A percentile compares a stretch with the other conserved stretches of the same genome.
Evolutionary conservation across 1,140 invertebrate genomes (phyloP).

Genomic region (Pseudomyrmex concolor): DNA sequence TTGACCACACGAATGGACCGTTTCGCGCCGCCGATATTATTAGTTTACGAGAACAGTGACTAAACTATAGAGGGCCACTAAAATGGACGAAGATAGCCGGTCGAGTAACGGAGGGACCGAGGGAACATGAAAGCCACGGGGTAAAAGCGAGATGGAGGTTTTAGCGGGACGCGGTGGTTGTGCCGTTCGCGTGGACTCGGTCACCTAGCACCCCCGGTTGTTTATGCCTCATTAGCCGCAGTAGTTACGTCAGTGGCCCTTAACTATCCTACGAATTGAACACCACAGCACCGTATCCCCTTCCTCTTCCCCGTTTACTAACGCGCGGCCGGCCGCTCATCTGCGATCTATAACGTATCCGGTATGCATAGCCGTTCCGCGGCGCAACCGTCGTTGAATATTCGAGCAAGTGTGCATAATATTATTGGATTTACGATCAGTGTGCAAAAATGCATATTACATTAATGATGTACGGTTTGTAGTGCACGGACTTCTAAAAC

Average conservation of each 20-base stretch:
- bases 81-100: conserved; percentile 68
- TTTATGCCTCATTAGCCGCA: conserved; percentile 80
- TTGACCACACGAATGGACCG: conserved; percentile 73
- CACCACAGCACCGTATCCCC: conserved; percentile 54
- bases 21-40: conserved; percentile 74
- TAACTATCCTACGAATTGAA: conserved; percentile 78
- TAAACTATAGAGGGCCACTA: conserved; percentile 76
- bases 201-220: conserved; percentile 71
- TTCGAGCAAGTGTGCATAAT: conserved; percentile 45
- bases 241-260: conserved; percentile 77
- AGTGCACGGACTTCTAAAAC: background rate
- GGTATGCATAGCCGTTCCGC: conserved; percentile 46
- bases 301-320: conserved; percentile 31
- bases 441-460: conserved; percentile 53
- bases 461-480: conserved; percentile 39
- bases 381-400: conserved; percentile 55
- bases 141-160: conserved; percentile 16
- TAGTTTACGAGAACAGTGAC: conserved; percentile 76
- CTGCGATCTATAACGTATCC: conserved; percentile 64
- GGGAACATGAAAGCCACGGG: background rate
- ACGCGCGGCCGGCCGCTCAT: conserved; percentile 48
- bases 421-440: conserved; percentile 44
- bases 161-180: conserved; percentile 60
- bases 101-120: background rate
- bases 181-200: conserved; percentile 49